A percentile compares a stretch with the other conserved stretches of the same genome.
phyloP scores from a whole-genome alignment of 2,888 invertebrate species.

The Rhingia rostrata region DNA sequence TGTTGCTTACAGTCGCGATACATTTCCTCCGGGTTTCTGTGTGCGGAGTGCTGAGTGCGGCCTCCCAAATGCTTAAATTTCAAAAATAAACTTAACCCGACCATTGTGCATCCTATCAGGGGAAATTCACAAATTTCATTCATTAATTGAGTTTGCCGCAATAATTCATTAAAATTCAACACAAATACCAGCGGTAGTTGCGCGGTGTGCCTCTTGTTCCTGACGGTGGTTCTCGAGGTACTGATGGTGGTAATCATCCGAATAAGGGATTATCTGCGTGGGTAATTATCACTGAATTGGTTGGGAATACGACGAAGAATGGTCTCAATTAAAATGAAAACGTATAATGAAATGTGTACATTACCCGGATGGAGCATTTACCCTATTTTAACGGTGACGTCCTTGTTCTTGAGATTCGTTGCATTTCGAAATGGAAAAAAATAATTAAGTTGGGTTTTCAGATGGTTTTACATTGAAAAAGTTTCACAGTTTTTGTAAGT shows the following conservation, averaged over 20 bases:
- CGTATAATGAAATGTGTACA: background rate
- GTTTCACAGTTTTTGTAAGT: too few relatives aligned
- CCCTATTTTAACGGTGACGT: background rate
- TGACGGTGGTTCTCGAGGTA: background rate
- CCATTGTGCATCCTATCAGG: constrained; percentile 46
- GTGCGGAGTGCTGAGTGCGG: constrained; percentile 1
- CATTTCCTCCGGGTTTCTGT: constrained; percentile 17
- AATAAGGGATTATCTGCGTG: constrained; percentile 65
- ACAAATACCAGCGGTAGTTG: constrained; percentile 40
- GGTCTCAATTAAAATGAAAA: background rate
- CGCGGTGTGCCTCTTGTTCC: constrained; percentile 14
- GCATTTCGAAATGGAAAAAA: too few relatives aligned
- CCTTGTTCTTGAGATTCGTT: too few relatives aligned
- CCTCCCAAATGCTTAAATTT: constrained; percentile 25
- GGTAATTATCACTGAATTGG: constrained; percentile 67
- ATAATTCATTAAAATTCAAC: constrained; percentile 75
- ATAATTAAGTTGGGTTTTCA: too few relatives aligned
- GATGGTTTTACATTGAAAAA: too few relatives aligned
- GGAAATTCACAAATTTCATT: constrained; percentile 70
- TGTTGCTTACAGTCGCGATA: constrained; percentile 59
- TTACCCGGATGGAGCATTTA: background rate
- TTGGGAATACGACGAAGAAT: constrained; percentile 4
- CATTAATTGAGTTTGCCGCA: constrained; percentile 73
- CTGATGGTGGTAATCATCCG: constrained; percentile 64
- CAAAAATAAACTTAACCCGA: constrained; percentile 63